A percentile compares a stretch with the other conserved stretches of the same genome.
Evolutionary conservation across 2,888 invertebrate genomes (phyloP).

Genomic region (Phragmatobia fuliginosa): DNA sequence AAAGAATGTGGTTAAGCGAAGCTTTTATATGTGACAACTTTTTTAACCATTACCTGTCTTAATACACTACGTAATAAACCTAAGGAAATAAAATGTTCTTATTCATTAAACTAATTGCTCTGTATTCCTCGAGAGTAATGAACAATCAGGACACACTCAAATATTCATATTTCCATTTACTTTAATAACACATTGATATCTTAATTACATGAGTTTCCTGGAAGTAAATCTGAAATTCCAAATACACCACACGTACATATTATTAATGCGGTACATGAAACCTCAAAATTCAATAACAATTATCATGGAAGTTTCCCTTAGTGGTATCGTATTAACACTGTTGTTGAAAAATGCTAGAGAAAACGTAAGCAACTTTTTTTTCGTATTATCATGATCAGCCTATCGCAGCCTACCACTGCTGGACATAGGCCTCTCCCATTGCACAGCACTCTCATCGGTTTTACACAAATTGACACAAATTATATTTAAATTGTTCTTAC

Average conservation of each 20-base stretch:
- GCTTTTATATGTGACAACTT: background rate
- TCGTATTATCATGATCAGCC: no score
- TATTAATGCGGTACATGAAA: background rate
- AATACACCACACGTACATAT: background rate
- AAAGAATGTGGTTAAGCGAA: no score
- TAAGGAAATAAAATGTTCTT: background rate
- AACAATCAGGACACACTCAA: background rate
- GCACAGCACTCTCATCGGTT: no score
- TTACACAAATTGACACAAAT: background rate
- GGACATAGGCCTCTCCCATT: no score
- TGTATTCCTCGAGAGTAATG: background rate
- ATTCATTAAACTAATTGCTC: constrained; percentile 1
- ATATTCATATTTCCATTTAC: background rate
- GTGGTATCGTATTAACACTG: background rate
- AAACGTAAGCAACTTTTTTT: background rate
- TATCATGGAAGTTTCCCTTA: background rate
- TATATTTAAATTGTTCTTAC: constrained; percentile 51
- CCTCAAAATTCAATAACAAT: background rate
- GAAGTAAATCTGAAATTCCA: background rate
- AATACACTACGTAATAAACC: background rate
- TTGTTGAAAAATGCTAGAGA: background rate
- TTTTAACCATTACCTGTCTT: background rate
- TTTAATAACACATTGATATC: background rate
- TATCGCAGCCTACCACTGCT: no score
- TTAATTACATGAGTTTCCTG: constrained; percentile 7